phyloP scores from a whole-genome alignment of 1,140 invertebrate genomes.

The Aphis gossypii region DNA sequence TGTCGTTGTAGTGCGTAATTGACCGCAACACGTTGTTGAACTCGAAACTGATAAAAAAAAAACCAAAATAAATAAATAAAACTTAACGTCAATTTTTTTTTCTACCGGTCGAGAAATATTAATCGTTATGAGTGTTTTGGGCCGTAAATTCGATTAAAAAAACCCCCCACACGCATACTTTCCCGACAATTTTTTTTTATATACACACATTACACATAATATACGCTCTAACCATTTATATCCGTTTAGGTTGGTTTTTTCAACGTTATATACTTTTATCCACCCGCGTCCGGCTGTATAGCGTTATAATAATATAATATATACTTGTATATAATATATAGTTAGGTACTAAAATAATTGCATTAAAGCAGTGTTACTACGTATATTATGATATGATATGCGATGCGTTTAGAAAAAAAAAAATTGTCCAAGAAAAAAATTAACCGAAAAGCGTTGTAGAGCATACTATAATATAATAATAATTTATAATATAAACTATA shows the following conservation, averaged over 20 bases:
- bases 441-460: background rate
- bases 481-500: background rate
- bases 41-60: slow-evolving; percentile 6
- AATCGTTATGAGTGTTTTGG: background rate
- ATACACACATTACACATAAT: background rate
- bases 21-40: slow-evolving; percentile 18
- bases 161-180: background rate
- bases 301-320: background rate
- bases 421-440: slow-evolving; percentile 4
- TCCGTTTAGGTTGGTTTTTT: background rate
- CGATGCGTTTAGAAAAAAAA: background rate
- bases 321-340: background rate
- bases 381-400: slow-evolving; percentile 3
- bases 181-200: background rate
- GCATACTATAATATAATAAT: background rate
- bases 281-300: background rate
- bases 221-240: slow-evolving; percentile 8
- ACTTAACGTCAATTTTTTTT: slow-evolving; percentile 16
- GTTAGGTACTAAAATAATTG: background rate
- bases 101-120: background rate
- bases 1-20: slow-evolving; percentile 12
- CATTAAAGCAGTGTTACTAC: slow-evolving; percentile 8
- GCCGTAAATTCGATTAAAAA: slow-evolving; percentile 30
- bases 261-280: background rate
- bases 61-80: background rate